Conservation (phyloP, 2,797 vertebrate genomes). For the Melanotaenia parkinsoni region DNA sequence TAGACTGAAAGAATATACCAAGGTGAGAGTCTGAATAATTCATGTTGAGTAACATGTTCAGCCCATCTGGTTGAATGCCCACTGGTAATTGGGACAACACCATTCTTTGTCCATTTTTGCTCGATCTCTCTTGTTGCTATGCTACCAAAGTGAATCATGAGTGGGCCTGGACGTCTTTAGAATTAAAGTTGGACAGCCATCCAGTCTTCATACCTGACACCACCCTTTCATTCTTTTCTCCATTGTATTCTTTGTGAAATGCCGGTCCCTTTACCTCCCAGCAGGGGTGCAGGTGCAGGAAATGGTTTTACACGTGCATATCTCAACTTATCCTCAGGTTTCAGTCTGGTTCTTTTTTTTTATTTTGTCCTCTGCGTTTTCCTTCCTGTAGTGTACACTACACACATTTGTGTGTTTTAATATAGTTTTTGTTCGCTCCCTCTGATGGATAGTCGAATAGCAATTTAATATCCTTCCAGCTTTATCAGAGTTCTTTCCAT, state of each 20-base stretch:
- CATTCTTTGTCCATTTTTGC: conserved; percentile 73
- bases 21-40: conserved; percentile 83
- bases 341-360: conserved; percentile 10
- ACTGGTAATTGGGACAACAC: conserved; percentile 82
- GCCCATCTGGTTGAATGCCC: conserved; percentile 73
- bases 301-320: conserved; percentile 26
- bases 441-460: conserved; percentile 29
- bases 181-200: conserved; percentile 64
- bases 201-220: conserved; percentile 63
- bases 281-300: conserved; percentile 35
- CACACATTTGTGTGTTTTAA: conserved; percentile 22
- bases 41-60: conserved; percentile 80
- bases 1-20: conserved; percentile 72
- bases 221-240: conserved; percentile 28
- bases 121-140: conserved; percentile 80
- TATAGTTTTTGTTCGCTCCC: conserved; percentile 5
- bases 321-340: conserved; percentile 28
- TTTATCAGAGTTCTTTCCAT: conserved; percentile 47
- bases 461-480: conserved; percentile 55
- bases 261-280: conserved; percentile 34
- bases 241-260: conserved; percentile 36
- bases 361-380: conserved; percentile 12
- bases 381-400: not conserved
- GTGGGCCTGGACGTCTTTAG: conserved; percentile 69
- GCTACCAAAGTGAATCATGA: conserved; percentile 78